Conservation (phyloP, 2,888 invertebrate genomes). For the Agriopis leucophaearia region DNA sequence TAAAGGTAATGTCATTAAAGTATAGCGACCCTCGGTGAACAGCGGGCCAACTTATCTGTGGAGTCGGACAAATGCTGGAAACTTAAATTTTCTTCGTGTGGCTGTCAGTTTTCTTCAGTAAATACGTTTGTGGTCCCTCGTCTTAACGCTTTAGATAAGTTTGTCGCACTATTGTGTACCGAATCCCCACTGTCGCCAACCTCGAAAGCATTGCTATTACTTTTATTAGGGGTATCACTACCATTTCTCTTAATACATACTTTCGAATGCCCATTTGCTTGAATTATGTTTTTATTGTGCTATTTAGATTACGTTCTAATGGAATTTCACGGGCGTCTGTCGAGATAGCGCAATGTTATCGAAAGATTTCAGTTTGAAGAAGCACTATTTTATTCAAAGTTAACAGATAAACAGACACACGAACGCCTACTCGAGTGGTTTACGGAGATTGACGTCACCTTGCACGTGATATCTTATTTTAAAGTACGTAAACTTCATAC, state of each 20-base stretch:
- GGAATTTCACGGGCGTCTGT: constrained; percentile 26
- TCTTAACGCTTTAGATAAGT: neutral
- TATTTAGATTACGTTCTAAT: constrained; percentile 13
- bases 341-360: constrained; percentile 29
- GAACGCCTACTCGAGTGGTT: constrained; percentile 26
- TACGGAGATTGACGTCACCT: constrained; percentile 38
- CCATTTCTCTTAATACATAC: constrained; percentile 18
- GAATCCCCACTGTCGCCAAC: constrained; percentile 21
- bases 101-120: neutral
- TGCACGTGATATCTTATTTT: constrained; percentile 35
- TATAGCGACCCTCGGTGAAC: constrained; percentile 17
- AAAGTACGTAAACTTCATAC: neutral
- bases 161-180: neutral
- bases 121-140: neutral
- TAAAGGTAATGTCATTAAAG: constrained; percentile 39
- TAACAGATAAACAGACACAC: constrained; percentile 14
- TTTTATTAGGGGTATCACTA: constrained; percentile 29
- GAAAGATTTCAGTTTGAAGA: constrained; percentile 24
- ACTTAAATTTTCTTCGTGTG: neutral
- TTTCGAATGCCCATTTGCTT: constrained; percentile 20
- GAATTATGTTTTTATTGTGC: constrained; percentile 24
- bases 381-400: constrained; percentile 27
- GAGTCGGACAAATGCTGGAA: neutral
- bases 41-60: neutral
- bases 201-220: constrained; percentile 30